Evolutionary conservation across 2,797 vertebrate genomes (phyloP).

Genomic region (Rhadinocentrus ornatus): DNA sequence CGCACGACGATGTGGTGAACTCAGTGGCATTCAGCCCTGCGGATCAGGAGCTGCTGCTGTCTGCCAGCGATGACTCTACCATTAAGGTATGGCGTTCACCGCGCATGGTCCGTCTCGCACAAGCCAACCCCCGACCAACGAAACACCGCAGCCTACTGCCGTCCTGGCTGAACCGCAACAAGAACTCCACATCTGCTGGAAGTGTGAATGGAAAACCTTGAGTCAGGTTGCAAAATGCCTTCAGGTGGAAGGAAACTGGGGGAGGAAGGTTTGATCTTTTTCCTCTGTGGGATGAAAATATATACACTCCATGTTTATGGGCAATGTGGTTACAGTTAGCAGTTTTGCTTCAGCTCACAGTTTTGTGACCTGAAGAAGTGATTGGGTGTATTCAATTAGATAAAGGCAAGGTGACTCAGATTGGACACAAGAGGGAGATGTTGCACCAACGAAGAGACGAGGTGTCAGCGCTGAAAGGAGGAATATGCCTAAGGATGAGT

Average conservation of each 20-base stretch:
- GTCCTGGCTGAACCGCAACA: constrained; percentile 85
- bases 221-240: constrained; percentile 47
- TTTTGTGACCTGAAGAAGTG: constrained; percentile 25
- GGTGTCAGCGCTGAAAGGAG: constrained; percentile 2
- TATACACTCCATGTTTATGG: constrained; percentile 60
- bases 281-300: constrained; percentile 40
- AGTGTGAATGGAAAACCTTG: constrained; percentile 74
- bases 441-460: constrained; percentile 19
- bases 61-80: constrained; percentile 92
- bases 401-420: constrained; percentile 24
- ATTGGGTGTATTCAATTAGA: constrained; percentile 9
- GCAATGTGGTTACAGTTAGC: constrained; percentile 12
- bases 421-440: constrained; percentile 51
- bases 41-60: constrained; percentile 95
- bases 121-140: constrained; percentile 61
- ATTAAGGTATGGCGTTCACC: constrained; percentile 98
- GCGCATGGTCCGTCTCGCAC: constrained; percentile 79
- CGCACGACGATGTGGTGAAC: constrained; percentile 95
- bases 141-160: constrained; percentile 77
- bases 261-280: constrained; percentile 23
- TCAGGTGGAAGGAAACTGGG: neutral
- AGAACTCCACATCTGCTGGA: constrained; percentile 60
- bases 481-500: constrained; percentile 9
- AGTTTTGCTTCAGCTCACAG: constrained; percentile 18
- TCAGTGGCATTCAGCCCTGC: constrained; percentile 95